Base-by-base conservation (phyloP, 2,797 vertebrate genomes). In the Brotogeris chrysoptera region DNA sequence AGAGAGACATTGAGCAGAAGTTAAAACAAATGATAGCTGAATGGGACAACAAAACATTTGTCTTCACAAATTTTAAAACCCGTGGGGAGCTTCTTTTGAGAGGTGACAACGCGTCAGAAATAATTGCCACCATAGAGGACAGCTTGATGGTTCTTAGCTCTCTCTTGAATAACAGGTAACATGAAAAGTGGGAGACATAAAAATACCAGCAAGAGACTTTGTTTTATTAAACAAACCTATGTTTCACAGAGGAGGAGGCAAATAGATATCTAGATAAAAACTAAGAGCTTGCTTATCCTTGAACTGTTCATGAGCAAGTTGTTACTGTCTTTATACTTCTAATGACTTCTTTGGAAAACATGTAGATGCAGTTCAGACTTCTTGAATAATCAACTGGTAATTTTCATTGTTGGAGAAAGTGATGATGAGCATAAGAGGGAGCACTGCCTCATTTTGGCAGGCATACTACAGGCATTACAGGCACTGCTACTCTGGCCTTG, bases 1-100 rank as follows among this genome's bases (percentile, higher is more conserved):
- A 99, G 92, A 97, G 98, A 68, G 99, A 99, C 89, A 99, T 99
- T 77, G 99, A 99, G 78, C 99, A 99, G 85, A 99, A 99, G 96
- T 97, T 99, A 95, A 99, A 99, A 95, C 99, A 99, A 96, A 98
- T 99, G 94, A 98, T 99, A 14, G 97, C 97, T 6, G 99, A 99
- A 80, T 99, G 99, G 99, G 98, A 99, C 98, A 98, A 97, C 97
- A 99, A 99, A 97, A 98, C 96, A 0, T 98, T 99, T 91, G 97
- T 98, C 1, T 99, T 99, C 16, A 89, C 98, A 61, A 98, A 97
- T 94, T 99, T 99, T 95, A 99, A 99, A 98, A 98, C 97, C 16
- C 99, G 99, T 0, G 99, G 99, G 19, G 99, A 99, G 38, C 98
- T 99, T 71, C 98, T 99, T 24, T 96, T 99, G 92, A 98, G 98